These are phyloP conservation scores for Apomyelois bistriatella DNA, from an alignment of 2,888 invertebrate genomes.

Conservation along the genomic window DNA sequence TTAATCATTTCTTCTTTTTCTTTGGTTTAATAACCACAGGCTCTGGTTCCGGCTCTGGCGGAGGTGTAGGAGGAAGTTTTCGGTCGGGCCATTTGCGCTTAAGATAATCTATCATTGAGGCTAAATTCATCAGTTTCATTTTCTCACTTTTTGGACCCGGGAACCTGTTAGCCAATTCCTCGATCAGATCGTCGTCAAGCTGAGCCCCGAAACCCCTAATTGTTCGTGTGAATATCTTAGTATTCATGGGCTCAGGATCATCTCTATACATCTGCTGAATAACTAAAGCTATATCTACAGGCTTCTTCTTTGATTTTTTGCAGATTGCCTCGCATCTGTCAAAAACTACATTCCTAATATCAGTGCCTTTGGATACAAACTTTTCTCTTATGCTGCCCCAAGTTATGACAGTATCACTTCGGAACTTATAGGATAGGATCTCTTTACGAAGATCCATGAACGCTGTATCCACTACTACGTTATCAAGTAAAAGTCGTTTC, in stretches of 20 bases:
- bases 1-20: conserved; percentile 18
- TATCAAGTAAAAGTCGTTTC: conserved; percentile 36
- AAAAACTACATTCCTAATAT: conserved; percentile 9
- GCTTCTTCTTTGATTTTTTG: conserved; percentile 32
- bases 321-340: conserved; percentile 38
- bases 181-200: conserved; percentile 34
- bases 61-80: conserved; percentile 39
- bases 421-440: conserved; percentile 25
- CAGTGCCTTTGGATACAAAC: conserved; percentile 8
- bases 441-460: conserved; percentile 32
- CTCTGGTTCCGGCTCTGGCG: conserved; percentile 26
- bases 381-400: conserved; percentile 31
- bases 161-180: conserved; percentile 32
- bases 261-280: conserved; percentile 31
- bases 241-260: conserved; percentile 25
- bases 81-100: conserved; percentile 48
- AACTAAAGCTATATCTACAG: conserved; percentile 38
- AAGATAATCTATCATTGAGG: conserved; percentile 38
- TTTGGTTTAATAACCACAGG: conserved; percentile 17
- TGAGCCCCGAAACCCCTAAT: conserved; percentile 27
- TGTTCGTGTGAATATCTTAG: conserved; percentile 26
- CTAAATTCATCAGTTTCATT: conserved; percentile 28
- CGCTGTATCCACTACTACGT: conserved; percentile 33
- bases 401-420: conserved; percentile 33
- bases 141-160: conserved; percentile 34